These are phyloP conservation scores for Caenorhabditis tropicalis DNA, from an alignment of 1,140 invertebrate genomes.

Conservation along the genomic window DNA sequence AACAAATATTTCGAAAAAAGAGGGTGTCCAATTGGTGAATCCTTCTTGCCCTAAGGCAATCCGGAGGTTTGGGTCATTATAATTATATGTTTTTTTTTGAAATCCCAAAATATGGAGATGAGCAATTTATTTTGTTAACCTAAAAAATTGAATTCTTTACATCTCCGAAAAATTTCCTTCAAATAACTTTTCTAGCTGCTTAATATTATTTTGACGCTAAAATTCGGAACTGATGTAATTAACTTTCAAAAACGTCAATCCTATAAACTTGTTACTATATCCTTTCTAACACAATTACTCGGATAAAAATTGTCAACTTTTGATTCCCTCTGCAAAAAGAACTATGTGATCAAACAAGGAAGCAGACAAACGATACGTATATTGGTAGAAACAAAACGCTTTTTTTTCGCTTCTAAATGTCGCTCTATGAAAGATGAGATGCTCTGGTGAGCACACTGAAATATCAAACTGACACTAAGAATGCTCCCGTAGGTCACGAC, in stretches of 20 bases:
- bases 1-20: not conserved
- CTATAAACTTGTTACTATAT: too few species aligned
- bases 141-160: too few species aligned
- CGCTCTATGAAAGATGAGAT: constrained; percentile 19
- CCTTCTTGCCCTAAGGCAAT: not conserved
- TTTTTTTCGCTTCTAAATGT: not conserved
- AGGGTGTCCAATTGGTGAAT: not conserved
- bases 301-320: too few species aligned
- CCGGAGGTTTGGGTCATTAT: not conserved
- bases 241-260: too few species aligned
- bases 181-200: too few species aligned
- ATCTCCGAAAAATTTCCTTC: too few species aligned
- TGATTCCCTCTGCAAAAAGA: too few species aligned
- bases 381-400: not conserved
- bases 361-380: not conserved
- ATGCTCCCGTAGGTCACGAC: not conserved
- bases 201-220: too few species aligned
- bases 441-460: constrained; percentile 16
- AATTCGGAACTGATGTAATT: too few species aligned
- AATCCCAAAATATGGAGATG: not conserved
- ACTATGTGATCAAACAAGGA: not conserved
- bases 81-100: not conserved
- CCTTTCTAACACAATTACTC: too few species aligned
- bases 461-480: constrained; percentile 22
- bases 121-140: too few species aligned